Percentiles rank a stretch among this genome's conserved stretches.
Evolutionary conservation across 92 coral and sea anemone genomes (phyloP).

Genomic region (Heliopora coerulea): DNA sequence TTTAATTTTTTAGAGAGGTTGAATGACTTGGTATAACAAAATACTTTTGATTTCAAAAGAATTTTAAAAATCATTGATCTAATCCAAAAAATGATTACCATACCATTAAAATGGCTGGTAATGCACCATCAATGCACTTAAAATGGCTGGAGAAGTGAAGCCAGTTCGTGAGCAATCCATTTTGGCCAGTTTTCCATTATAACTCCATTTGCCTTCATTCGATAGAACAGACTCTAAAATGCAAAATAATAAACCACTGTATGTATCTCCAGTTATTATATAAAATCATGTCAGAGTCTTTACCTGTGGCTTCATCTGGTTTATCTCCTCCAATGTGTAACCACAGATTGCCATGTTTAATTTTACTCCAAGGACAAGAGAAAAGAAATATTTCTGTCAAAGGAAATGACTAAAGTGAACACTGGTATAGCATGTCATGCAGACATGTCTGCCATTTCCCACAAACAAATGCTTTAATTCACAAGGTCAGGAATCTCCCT

Average conservation of each 20-base stretch:
- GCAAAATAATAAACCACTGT: background rate
- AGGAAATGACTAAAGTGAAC: no score
- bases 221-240: conserved; percentile 76
- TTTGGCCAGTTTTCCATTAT: conserved; percentile 95
- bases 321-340: conserved; percentile 60
- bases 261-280: background rate
- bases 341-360: conserved; percentile 92
- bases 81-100: no score
- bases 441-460: no score
- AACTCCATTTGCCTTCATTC: conserved; percentile 74
- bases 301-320: conserved; percentile 88
- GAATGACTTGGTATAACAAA: no score
- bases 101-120: no score
- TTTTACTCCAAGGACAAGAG: conserved; percentile 96
- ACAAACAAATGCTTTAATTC: no score
- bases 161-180: conserved; percentile 94
- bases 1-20: no score
- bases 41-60: no score
- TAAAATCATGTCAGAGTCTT: background rate
- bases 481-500: no score
- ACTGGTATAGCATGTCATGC: no score
- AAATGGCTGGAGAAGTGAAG: conserved; percentile 50
- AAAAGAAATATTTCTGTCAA: conserved; percentile 89
- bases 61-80: no score
- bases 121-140: background rate